These are phyloP conservation scores for Lepidochrysops patricia DNA, from an alignment of 2,888 invertebrate species.

Conservation along the genomic window DNA sequence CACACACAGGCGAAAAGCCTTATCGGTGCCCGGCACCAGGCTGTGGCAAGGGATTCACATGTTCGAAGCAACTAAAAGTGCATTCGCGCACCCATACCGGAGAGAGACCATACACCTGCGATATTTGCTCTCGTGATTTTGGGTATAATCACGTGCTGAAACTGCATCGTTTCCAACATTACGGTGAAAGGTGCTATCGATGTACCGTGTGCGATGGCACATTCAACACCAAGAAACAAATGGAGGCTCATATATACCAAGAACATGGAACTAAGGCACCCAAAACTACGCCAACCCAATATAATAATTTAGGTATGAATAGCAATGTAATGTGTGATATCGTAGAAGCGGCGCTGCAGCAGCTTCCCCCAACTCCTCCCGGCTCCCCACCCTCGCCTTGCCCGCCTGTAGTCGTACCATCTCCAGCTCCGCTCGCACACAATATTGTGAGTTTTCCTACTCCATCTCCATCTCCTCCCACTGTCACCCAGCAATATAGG, in stretches of 20 bases:
- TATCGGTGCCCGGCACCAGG: slow-evolving; percentile 86
- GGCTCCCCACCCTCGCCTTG: slow-evolving; percentile 67
- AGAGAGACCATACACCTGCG: slow-evolving; percentile 92
- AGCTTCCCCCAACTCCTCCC: slow-evolving; percentile 73
- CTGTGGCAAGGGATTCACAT: slow-evolving; percentile 93
- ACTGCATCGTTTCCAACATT: slow-evolving; percentile 91
- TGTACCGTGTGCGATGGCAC: slow-evolving; percentile 94
- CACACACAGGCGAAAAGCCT: slow-evolving; percentile 89
- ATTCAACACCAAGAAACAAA: slow-evolving; percentile 91
- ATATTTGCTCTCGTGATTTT: slow-evolving; percentile 92
- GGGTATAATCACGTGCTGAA: slow-evolving; percentile 94
- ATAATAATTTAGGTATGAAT: slow-evolving; percentile 42
- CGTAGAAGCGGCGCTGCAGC: slow-evolving; percentile 63
- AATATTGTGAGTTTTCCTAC: slow-evolving; percentile 36
- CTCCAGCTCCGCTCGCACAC: slow-evolving; percentile 55
- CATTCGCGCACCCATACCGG: slow-evolving; percentile 94
- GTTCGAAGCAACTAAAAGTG: slow-evolving; percentile 92
- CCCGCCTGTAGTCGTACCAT: slow-evolving; percentile 47
- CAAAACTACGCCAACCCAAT: slow-evolving; percentile 46
- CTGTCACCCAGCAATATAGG: slow-evolving; percentile 41
- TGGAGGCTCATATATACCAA: slow-evolving; percentile 87
- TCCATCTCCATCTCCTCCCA: slow-evolving; percentile 57
- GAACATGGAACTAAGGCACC: slow-evolving; percentile 72
- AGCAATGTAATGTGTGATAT: slow-evolving; percentile 62
- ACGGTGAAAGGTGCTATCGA: slow-evolving; percentile 93